Evolutionary conservation across 2,113 vertebrate species (phyloP).

Genomic region (Leucosticte australis): DNA sequence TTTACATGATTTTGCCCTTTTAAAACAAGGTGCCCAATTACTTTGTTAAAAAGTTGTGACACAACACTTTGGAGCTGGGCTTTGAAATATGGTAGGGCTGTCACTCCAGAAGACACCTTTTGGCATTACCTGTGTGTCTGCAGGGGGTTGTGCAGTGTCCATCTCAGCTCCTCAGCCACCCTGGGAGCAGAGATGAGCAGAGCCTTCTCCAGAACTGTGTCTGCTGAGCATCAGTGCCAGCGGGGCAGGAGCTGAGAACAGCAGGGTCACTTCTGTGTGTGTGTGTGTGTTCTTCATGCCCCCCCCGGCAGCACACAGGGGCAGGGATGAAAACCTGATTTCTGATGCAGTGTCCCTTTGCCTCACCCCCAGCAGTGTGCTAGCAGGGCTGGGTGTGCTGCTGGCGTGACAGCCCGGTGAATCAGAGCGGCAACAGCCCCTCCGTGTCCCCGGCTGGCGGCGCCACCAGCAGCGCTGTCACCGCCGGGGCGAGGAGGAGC

Average conservation of each 20-base stretch:
- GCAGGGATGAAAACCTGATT: background rate
- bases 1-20: background rate
- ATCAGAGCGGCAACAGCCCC: background rate
- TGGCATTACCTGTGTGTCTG: background rate
- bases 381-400: rapidly evolving
- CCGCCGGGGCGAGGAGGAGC: background rate
- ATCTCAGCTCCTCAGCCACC: background rate
- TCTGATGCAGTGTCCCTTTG: background rate
- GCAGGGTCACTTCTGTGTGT: background rate
- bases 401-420: background rate
- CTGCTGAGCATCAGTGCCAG: background rate
- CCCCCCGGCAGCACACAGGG: background rate
- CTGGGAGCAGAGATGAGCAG: background rate
- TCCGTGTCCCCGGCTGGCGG: background rate
- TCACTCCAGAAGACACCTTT: rapidly evolving
- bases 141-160: background rate
- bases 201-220: background rate
- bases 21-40: background rate
- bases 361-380: background rate
- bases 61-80: background rate
- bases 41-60: background rate
- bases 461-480: background rate
- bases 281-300: background rate
- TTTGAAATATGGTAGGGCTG: background rate
- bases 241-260: background rate